Evolutionary conservation across 2,797 vertebrate species (phyloP).

Genomic region (Heteromormyrus szaboi): DNA sequence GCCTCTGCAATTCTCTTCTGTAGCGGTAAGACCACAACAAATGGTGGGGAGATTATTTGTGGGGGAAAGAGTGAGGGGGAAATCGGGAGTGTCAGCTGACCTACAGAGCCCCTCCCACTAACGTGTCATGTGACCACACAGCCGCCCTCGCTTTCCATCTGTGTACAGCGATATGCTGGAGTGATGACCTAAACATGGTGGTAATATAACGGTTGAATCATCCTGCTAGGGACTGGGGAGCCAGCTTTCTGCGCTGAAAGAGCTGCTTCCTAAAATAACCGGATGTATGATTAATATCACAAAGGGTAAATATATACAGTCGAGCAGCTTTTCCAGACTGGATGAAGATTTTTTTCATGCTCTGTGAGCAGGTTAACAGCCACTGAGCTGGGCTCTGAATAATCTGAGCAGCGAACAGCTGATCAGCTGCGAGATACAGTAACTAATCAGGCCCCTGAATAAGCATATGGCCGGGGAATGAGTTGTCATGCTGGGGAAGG

Average conservation of each 20-base stretch:
- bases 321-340: neutral
- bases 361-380: neutral
- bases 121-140: neutral
- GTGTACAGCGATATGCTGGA: neutral
- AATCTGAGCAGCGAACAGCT: neutral
- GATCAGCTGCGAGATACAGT: neutral
- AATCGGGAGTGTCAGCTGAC: neutral
- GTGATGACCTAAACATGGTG: neutral
- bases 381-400: neutral
- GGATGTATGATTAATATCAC: neutral
- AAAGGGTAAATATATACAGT: neutral
- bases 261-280: neutral
- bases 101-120: neutral
- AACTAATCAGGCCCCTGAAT: neutral
- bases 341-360: neutral
- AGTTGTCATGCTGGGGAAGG: neutral
- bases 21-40: neutral
- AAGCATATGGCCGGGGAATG: neutral
- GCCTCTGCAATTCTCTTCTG: conserved; percentile 60
- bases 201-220: neutral
- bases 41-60: neutral
- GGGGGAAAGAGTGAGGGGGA: neutral
- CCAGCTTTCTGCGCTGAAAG: neutral
- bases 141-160: neutral
- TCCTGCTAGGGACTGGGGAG: neutral